phyloP scores from a whole-genome alignment of 2,797 vertebrate genomes.

The Astyanax mexicanus region DNA sequence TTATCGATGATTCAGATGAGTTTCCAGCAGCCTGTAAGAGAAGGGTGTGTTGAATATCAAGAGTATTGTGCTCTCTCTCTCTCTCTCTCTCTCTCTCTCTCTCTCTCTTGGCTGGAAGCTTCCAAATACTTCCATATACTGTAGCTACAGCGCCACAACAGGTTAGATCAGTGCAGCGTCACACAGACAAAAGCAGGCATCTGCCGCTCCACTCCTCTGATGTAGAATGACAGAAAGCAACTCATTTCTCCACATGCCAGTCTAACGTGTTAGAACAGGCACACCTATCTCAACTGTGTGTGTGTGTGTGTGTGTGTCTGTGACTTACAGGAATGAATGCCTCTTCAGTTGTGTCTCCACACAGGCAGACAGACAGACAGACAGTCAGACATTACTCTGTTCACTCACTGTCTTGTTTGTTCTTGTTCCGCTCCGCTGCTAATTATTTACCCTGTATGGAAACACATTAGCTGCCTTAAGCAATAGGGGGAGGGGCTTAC shows the following conservation, averaged over 20 bases:
- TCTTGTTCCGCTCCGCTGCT: slow-evolving; percentile 28
- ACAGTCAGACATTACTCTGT: slow-evolving; percentile 40
- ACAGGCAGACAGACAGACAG: too few relatives aligned
- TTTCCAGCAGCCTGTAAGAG: slow-evolving; percentile 42
- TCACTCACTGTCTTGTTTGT: slow-evolving; percentile 49
- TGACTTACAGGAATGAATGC: slow-evolving; percentile 46
- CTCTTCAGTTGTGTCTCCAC: slow-evolving; percentile 53
- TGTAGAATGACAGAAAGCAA: neutral
- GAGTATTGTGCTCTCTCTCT: slow-evolving; percentile 4
- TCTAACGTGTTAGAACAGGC: slow-evolving; percentile 51
- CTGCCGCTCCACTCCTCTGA: neutral
- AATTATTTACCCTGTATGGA: slow-evolving; percentile 36
- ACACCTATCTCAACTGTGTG: slow-evolving; percentile 40
- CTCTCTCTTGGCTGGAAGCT: neutral
- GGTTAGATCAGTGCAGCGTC: neutral
- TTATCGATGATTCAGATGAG: slow-evolving; percentile 53
- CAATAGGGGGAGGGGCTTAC: slow-evolving; percentile 17
- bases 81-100: neutral
- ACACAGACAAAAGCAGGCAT: slow-evolving; percentile 1
- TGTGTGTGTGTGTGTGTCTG: neutral
- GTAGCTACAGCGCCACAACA: neutral
- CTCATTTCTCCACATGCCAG: slow-evolving; percentile 32
- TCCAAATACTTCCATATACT: neutral
- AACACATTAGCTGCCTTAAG: slow-evolving; percentile 29
- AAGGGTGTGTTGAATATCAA: slow-evolving; percentile 33